Base-by-base conservation (phyloP, 2,888 invertebrate species). In the Onchidella celtica region DNA sequence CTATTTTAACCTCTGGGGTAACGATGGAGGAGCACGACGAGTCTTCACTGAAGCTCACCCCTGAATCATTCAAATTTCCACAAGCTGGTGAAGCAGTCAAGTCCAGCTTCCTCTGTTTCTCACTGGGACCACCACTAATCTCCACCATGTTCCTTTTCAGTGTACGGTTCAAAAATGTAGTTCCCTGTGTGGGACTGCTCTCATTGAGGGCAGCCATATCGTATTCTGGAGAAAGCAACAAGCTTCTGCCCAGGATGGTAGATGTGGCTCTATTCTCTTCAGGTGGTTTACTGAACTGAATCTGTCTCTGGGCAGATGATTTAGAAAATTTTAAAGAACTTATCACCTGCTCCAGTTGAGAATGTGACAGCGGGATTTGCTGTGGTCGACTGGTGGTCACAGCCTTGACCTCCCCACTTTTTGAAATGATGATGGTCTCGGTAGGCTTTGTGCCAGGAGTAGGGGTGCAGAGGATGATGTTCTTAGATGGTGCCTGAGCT, bases 51-150 rank as follows among this genome's bases (percentile, higher is more conserved):
- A 29, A 36, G 24, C 6, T 27, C 17, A 68, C 47, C 3, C 40
- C 57, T 17, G 68, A 68, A 57, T 68, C 68, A 3, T 4, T 59
- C n/a, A 68, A n/a, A 34, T 65, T 66, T 24, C 34, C 24, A 29
- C 74, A 34, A 57, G 55, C 86, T 17, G 88, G 85, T 1, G 89
- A 88, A 0, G 89, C 88, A 21, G 87, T 86, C 79, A 88, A 85
- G 2, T 88, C 88, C 17, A 89, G 70, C 65, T 84, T 87, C 24
- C 88, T 84, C 17, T 87, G 82, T 70, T 90, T 90, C 29, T 88
- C 88, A 4, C 84, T 82, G 21, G 84, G 83, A 4, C 65, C 66
- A 21, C 65, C 29, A n/a, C 47, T 36, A 17, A 69, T 21, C 29
- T 81, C 77, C 24, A 73, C 82, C 59, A 81, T 55, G 21, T 66